Evolutionary conservation across 2,113 vertebrate genomes (phyloP).

Genomic region (Vimba vimba): DNA sequence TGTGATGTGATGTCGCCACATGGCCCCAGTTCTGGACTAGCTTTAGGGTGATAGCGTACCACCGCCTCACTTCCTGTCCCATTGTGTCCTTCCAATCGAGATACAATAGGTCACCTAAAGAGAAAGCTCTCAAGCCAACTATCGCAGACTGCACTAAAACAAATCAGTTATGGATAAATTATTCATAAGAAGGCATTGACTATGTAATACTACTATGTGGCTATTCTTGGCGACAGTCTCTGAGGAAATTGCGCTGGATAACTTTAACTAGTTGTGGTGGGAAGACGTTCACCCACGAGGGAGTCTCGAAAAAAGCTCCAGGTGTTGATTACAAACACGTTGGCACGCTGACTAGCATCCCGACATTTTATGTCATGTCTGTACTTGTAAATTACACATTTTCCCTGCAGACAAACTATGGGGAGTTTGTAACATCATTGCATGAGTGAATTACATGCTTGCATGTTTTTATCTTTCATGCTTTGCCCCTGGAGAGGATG

Average conservation of each 20-base stretch:
- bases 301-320: constrained; percentile 5
- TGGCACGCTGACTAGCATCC: not conserved
- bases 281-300: constrained; percentile 13
- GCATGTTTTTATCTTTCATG: not conserved
- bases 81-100: constrained; percentile 14
- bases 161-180: constrained; percentile 56
- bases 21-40: not conserved
- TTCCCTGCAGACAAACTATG: constrained; percentile 27
- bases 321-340: constrained; percentile 33
- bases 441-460: constrained; percentile 19
- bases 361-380: constrained; percentile 32
- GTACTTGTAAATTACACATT: constrained; percentile 38
- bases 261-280: not conserved
- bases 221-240: not conserved
- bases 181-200: constrained; percentile 61
- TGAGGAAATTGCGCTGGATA: not conserved
- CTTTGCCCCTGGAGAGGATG: constrained; percentile 8
- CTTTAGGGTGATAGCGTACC: not conserved
- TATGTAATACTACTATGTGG: constrained; percentile 37
- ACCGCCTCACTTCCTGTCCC: constrained; percentile 34
- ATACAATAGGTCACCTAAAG: constrained; percentile 27
- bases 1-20: not conserved
- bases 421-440: constrained; percentile 35
- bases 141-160: constrained; percentile 28
- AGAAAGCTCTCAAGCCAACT: constrained; percentile 13